phyloP scores from a whole-genome alignment of 2,888 invertebrate species.

The Entomobrya proxima region DNA sequence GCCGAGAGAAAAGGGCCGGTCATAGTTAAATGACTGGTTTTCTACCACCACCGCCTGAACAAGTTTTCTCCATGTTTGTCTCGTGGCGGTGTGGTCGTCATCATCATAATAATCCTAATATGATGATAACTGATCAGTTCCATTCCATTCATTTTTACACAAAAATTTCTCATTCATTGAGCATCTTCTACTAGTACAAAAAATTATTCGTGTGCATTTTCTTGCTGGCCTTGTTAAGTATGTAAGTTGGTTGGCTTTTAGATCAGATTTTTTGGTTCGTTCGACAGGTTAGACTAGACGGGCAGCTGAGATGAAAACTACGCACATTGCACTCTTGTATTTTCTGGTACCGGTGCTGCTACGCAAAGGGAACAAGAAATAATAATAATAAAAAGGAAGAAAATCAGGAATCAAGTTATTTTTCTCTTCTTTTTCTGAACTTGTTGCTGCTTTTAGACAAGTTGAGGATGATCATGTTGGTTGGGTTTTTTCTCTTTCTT shows the following conservation, averaged over 20 bases:
- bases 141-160: conserved; percentile 43
- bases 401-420: conserved; percentile 68
- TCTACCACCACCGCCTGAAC: conserved; percentile 20
- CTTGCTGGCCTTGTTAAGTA: neutral
- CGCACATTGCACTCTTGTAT: neutral
- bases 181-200: neutral
- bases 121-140: conserved; percentile 48
- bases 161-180: conserved; percentile 42
- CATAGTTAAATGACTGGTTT: conserved; percentile 32
- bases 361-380: conserved; percentile 43
- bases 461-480: conserved; percentile 19
- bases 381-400: conserved; percentile 50
- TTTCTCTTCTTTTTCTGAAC: conserved; percentile 51
- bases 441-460: neutral
- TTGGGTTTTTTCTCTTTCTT: conserved; percentile 15
- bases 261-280: conserved; percentile 42
- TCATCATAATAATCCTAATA: conserved; percentile 21
- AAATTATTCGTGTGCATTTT: neutral
- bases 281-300: conserved; percentile 66
- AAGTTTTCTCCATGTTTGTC: conserved; percentile 58
- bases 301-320: conserved; percentile 47
- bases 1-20: conserved; percentile 25
- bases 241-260: conserved; percentile 29
- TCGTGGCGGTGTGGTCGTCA: neutral
- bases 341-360: neutral